phyloP scores from a whole-genome alignment of 2,797 vertebrate genomes.

The Garrulus glandarius region DNA sequence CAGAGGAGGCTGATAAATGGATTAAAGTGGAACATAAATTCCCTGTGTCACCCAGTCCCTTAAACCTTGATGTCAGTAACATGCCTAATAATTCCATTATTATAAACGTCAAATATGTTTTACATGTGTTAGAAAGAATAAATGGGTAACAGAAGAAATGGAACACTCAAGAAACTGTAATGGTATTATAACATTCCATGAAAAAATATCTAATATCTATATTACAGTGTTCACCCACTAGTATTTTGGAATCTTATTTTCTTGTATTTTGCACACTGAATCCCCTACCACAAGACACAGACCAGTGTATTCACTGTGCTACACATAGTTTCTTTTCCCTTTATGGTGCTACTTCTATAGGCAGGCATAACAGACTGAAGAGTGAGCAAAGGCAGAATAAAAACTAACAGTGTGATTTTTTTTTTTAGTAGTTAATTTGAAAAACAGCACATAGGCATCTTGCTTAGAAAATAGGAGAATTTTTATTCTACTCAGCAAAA shows the following conservation, averaged over 20 bases:
- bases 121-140: slow-evolving; percentile 53
- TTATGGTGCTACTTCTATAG: background rate
- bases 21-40: slow-evolving; percentile 74
- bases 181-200: background rate
- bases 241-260: background rate
- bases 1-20: slow-evolving; percentile 64
- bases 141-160: slow-evolving; percentile 35
- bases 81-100: slow-evolving; percentile 67
- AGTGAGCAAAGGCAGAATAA: background rate
- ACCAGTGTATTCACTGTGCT: background rate
- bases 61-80: slow-evolving; percentile 70
- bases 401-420: background rate
- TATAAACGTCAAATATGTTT: slow-evolving; percentile 69
- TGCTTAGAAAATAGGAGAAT: background rate
- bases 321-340: background rate
- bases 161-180: slow-evolving; percentile 26
- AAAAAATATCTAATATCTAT: slow-evolving; percentile 3
- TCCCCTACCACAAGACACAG: background rate
- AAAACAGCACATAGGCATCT: background rate
- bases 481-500: slow-evolving; percentile 9
- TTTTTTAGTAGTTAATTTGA: background rate
- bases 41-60: slow-evolving; percentile 60
- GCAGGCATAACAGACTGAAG: background rate
- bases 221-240: background rate
- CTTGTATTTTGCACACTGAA: background rate